Evolutionary conservation across 2,113 vertebrate genomes (phyloP), one percentile per base, ranked within the genome.

Genomic region (Mesocricetus auratus): DNA sequence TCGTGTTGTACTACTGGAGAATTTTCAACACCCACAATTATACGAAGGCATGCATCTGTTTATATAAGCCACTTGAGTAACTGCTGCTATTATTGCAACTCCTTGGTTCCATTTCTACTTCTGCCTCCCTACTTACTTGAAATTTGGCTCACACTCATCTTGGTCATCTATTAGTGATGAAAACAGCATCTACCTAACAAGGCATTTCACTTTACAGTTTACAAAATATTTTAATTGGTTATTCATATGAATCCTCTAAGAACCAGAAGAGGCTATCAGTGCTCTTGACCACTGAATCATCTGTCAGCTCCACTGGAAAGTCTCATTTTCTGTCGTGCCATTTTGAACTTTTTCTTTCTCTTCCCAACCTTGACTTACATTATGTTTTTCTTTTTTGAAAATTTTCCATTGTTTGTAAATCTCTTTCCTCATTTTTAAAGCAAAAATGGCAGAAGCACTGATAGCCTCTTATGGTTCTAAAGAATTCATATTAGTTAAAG

Each of bases 181-280:
- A 8, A 93, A 42, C 17, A 94, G 8, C 9, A 89, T 64, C 58
- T 47, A 87, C 9, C 22, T 71, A 66, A 36, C 10, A 53, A 66
- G 12, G 6, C 62, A 82, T 31, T 94, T 47, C 26, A 53, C 79
- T 83, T 86, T 77, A 50, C 29, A 91, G 5, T 83, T 96, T 87
- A 71, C 29, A 87, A 88, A 75, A 33, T 4, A 74, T 87, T 93
- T 93, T 91, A 73, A 4, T 73, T 89, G 69, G 94, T 73, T 90
- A 89, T 95, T 92, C 24, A 73, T 81, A 94, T 86, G n/a, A 82
- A 24, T 66, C n/a, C 6, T 24, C 26, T 64, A 60, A 89, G 56
- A 89, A 69, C 36, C 13, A 86, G 11, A 22, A 83, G n/a, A 83
- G 36, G 0, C 33, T 91, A 58, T 2, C 22, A 64, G 60, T 92